Percentiles rank a stretch among this genome's conserved stretches.
These are phyloP conservation scores for Philotrypesis tridentata DNA, from an alignment of 1,140 invertebrate species.

Conservation along the genomic window DNA sequence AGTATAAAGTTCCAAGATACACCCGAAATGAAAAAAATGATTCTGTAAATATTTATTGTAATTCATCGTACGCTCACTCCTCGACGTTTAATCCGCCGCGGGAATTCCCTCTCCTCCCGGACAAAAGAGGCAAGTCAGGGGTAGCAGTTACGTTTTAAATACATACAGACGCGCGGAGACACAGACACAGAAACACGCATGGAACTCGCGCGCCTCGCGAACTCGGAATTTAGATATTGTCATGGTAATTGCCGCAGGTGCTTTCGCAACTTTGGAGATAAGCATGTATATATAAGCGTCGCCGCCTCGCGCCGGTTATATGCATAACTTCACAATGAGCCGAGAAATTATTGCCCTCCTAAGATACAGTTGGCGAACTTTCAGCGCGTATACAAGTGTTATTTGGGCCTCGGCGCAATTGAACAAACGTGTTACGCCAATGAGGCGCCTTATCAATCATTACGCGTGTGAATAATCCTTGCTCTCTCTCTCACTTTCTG, in stretches of 20 bases:
- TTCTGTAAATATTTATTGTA: no score
- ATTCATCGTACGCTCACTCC: no score
- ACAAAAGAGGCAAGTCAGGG: neutral
- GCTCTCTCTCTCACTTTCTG: no score
- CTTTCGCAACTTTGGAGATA: slow-evolving; percentile 23
- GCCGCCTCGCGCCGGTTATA: neutral
- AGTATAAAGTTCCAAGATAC: no score
- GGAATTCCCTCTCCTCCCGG: neutral
- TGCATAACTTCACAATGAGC: slow-evolving; percentile 25
- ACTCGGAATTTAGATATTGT: slow-evolving; percentile 27
- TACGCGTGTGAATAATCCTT: no score
- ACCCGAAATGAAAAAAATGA: no score
- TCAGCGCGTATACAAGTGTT: neutral
- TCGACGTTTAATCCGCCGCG: no score
- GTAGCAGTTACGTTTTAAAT: slow-evolving; percentile 18
- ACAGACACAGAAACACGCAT: no score
- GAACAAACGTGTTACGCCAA: no score
- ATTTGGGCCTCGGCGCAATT: neutral
- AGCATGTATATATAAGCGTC: no score
- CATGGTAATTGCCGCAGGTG: slow-evolving; percentile 37
- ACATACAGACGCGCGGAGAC: no score
- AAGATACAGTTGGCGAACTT: neutral
- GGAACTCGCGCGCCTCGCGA: neutral
- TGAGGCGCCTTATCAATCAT: no score
- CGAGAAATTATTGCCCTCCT: slow-evolving; percentile 24